Base-by-base conservation (phyloP, 2,888 invertebrate species). In the Cepaea hortensis region DNA sequence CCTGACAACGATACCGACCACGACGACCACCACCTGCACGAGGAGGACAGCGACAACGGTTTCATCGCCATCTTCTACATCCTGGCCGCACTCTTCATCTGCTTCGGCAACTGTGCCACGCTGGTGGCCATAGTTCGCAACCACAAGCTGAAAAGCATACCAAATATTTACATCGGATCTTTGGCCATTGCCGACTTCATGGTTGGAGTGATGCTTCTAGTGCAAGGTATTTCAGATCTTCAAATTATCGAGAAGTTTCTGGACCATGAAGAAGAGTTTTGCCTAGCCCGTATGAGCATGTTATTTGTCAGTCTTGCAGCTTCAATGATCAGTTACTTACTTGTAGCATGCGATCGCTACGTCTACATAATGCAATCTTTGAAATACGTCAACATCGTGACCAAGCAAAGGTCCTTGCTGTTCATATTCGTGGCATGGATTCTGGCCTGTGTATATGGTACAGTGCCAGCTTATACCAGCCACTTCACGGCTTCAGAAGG, bases 101-200 rank as follows among this genome's bases (percentile, higher is more conserved):
- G 83, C 50, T 76, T 79, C 48, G 88, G 88, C 55, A 89, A 89
- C 84, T 61, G 85, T 7, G n/a, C 86, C 55, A 89, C 89, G 13
- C 84, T 89, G 35, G 46, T 88, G 13, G 85, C 86, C 3, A 85
- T 88, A 55, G 65, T 70, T 62, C 84, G 73, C 76, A 88, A 85
- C 81, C 84, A 83, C 20, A 62, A 62, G 18, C 84, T 89, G 13
- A 83, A 82, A 70, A 89, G 88, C 11, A 85, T 88, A 35, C 86
- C 89, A 46, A 89, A 89, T 80, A 85, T 89, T 83, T 89, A 88
- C 85, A 88, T 89, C n/a, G 87, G 85, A 0, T 87, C 88, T 15
- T 55, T 89, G 68, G 89, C 89, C 9, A 73, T 89, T 13, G 87
- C 88, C 0, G 89, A 89, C 80, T 75, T 87, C 3, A 79, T 89